These are phyloP conservation scores for Dendrolimus punctatus DNA, from an alignment of 1,140 invertebrate species.

Conservation along the genomic window DNA sequence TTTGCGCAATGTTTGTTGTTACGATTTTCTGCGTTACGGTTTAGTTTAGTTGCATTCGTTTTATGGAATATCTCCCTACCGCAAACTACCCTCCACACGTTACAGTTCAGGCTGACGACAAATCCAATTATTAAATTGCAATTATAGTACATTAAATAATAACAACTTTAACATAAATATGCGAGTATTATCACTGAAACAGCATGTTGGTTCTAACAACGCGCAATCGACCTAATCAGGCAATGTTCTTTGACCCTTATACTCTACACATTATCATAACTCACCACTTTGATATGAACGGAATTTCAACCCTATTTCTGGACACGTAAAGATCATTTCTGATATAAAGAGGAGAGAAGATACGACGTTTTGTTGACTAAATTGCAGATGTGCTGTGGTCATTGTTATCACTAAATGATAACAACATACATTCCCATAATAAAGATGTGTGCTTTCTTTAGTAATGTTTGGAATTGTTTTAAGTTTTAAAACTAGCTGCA, in stretches of 20 bases:
- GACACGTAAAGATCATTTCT: constrained; percentile 18
- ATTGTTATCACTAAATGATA: constrained; percentile 45
- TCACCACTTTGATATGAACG: constrained; percentile 2
- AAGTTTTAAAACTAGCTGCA: not conserved
- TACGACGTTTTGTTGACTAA: constrained; percentile 17
- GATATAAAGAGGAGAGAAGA: constrained; percentile 9
- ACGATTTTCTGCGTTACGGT: no score
- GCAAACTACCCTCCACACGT: no score
- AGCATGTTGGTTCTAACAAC: constrained; percentile 18
- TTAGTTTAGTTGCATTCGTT: no score
- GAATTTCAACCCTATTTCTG: constrained; percentile 17
- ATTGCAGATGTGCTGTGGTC: constrained; percentile 25
- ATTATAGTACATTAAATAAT: not conserved
- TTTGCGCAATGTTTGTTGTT: no score
- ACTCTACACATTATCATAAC: constrained; percentile 17
- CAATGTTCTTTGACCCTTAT: constrained; percentile 52
- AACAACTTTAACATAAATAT: constrained; percentile 5
- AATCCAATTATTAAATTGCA: no score
- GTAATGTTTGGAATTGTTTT: constrained; percentile 12
- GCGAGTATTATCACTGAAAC: constrained; percentile 12
- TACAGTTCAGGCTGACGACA: no score
- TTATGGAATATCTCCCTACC: no score
- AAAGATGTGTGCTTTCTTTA: constrained; percentile 43
- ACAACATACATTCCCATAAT: constrained; percentile 51
- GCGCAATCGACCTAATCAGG: constrained; percentile 30